Percentiles rank a stretch among this genome's conserved stretches.
phyloP scores from a whole-genome alignment of 1,140 invertebrate species.

The Conopomorpha cramerella region DNA sequence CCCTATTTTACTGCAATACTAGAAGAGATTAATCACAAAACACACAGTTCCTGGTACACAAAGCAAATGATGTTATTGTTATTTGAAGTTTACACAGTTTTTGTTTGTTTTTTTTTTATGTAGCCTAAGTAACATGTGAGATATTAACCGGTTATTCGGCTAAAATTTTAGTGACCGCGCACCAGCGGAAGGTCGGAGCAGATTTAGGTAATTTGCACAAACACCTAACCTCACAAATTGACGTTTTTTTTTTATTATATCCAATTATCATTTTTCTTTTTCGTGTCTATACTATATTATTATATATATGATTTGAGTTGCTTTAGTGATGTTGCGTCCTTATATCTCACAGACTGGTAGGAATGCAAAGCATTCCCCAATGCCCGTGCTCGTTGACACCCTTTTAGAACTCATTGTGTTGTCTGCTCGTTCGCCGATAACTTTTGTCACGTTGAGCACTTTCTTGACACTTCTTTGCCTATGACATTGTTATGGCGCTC shows the following conservation, averaged over 20 bases:
- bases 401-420: conserved; percentile 55
- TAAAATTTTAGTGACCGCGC: conserved; percentile 71
- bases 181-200: conserved; percentile 74
- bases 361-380: conserved; percentile 49
- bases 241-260: too few relatives aligned
- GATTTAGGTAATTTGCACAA: conserved; percentile 73
- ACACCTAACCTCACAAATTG: conserved; percentile 57
- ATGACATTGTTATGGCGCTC: too few relatives aligned
- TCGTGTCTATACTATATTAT: conserved; percentile 55
- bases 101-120: too few relatives aligned
- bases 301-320: conserved; percentile 56
- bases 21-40: conserved; percentile 13
- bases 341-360: conserved; percentile 53
- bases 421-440: conserved; percentile 50
- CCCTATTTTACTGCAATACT: conserved; percentile 10
- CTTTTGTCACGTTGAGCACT: conserved; percentile 38
- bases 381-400: conserved; percentile 52
- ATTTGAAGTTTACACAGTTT: too few relatives aligned
- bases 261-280: conserved; percentile 53
- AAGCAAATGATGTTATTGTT: too few relatives aligned
- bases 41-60: too few relatives aligned
- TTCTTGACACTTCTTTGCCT: conserved; percentile 42
- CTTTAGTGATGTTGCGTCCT: conserved; percentile 59
- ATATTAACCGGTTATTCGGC: conserved; percentile 54
- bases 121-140: too few relatives aligned